phyloP scores from a whole-genome alignment of 2,113 vertebrate genomes.

The Noctilio leporinus region DNA sequence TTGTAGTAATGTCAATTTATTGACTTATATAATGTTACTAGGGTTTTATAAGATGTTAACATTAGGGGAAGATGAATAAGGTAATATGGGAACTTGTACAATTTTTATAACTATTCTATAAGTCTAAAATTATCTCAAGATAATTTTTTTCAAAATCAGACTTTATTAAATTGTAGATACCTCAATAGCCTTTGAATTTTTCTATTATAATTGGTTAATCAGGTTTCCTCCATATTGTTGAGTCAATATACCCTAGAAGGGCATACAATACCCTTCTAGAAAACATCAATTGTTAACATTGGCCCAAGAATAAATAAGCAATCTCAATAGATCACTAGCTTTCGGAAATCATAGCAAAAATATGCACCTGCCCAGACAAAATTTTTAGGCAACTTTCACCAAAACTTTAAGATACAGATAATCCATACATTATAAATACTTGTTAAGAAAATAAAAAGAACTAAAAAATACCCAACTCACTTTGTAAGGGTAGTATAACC shows the following conservation, averaged over 20 bases:
- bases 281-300: neutral
- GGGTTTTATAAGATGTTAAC: neutral
- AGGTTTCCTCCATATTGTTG: neutral
- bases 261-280: neutral
- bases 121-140: too few relatives aligned
- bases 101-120: neutral
- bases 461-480: neutral
- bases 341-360: neutral
- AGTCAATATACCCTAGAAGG: too few relatives aligned
- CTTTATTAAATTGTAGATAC: neutral
- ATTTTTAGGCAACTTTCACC: neutral
- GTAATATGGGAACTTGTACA: neutral
- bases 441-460: neutral
- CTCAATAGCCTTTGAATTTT: neutral
- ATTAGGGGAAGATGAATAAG: neutral
- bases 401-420: neutral
- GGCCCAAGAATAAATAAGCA: neutral
- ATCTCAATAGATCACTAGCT: neutral
- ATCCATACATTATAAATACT: neutral
- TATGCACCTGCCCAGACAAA: neutral
- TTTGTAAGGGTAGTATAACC: neutral
- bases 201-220: neutral
- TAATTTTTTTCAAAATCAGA: neutral
- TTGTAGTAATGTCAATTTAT: neutral
- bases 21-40: neutral